phyloP scores from a whole-genome alignment of 2,888 invertebrate genomes.

The Melinopterus prodromus region DNA sequence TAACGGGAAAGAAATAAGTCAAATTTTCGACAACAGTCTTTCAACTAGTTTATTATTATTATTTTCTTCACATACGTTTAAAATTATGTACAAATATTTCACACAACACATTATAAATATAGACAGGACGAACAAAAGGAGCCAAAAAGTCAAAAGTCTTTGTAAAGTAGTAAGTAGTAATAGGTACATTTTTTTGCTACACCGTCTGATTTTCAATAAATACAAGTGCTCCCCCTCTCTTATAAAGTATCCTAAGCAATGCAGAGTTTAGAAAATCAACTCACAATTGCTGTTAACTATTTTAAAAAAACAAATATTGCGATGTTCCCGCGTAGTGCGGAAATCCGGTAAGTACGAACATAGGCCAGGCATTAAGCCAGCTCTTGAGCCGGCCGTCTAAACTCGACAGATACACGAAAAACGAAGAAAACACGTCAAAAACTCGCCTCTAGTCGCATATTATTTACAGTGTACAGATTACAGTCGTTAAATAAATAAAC shows the following conservation, averaged over 20 bases:
- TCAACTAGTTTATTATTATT: background rate
- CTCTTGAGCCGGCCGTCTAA: background rate
- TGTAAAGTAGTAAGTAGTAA: background rate
- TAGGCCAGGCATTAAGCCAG: background rate
- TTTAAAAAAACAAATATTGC: background rate
- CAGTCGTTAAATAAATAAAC: background rate
- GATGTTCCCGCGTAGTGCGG: background rate
- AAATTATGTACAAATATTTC: slow-evolving; percentile 4
- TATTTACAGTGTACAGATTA: background rate
- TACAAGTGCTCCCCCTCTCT: background rate
- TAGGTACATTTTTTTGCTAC: background rate
- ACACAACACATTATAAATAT: background rate
- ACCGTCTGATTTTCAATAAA: background rate
- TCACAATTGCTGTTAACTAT: background rate
- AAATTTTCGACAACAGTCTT: slow-evolving; percentile 4
- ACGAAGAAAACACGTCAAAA: background rate
- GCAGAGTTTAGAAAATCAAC: background rate
- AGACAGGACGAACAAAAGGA: background rate
- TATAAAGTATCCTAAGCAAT: background rate
- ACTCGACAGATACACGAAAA: background rate
- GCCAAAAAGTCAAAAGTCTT: background rate
- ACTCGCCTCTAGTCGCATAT: background rate
- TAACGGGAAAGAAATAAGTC: background rate
- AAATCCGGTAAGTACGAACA: background rate
- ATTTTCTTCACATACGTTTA: background rate